phyloP scores from a whole-genome alignment of 2,797 vertebrate genomes.

The Halcyon chelicuti region DNA sequence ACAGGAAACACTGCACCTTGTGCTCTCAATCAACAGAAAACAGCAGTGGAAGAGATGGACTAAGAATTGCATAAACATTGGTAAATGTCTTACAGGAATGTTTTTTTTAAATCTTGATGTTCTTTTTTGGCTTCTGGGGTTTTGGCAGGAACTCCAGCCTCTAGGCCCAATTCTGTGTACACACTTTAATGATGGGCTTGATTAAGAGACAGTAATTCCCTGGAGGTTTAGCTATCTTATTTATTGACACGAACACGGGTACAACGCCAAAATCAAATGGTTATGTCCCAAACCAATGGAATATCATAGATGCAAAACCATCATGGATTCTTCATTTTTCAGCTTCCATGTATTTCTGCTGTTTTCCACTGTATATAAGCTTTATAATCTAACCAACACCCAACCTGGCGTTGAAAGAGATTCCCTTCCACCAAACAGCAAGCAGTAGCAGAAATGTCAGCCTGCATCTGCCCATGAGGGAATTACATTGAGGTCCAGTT shows the following conservation, averaged over 20 bases:
- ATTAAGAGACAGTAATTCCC: conserved; percentile 64
- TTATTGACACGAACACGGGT: not conserved
- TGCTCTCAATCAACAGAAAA: not conserved
- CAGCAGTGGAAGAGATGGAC: not conserved
- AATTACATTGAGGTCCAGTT: conserved; percentile 43
- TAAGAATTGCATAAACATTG: conserved; percentile 54
- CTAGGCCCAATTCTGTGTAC: conserved; percentile 36
- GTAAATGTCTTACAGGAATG: conserved; percentile 49
- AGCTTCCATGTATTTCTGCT: not conserved
- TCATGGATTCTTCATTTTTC: not conserved
- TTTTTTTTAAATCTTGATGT: conserved; percentile 49
- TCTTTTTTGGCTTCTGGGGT: conserved; percentile 67
- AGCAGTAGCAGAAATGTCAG: not conserved
- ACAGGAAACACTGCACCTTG: not conserved
- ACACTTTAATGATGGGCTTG: conserved; percentile 70
- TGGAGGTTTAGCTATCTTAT: conserved; percentile 44
- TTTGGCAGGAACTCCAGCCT: conserved; percentile 45
- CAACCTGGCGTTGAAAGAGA: not conserved
- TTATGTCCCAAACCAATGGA: not conserved
- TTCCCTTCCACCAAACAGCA: not conserved
- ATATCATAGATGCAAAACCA: conserved; percentile 27
- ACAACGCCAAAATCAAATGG: conserved; percentile 37
- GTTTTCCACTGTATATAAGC: not conserved
- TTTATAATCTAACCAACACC: not conserved
- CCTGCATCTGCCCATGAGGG: not conserved